Conservation (phyloP, 2,113 vertebrate genomes). For the Vidua macroura region DNA sequence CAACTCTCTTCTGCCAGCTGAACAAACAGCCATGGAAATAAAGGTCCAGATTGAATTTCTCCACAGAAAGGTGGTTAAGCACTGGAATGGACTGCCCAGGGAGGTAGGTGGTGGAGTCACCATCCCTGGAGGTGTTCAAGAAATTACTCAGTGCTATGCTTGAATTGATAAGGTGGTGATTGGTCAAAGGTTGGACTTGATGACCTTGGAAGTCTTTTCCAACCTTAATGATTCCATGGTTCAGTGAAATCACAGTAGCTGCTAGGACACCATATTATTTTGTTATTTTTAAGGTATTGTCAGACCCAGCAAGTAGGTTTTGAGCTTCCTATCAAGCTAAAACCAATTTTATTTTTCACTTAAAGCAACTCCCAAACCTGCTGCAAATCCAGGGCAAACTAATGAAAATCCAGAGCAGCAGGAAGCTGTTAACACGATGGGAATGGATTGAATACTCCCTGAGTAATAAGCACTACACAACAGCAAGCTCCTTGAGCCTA, state of each 20-base stretch:
- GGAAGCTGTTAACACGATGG: not conserved
- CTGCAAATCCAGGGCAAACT: not conserved
- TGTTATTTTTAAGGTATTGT: not conserved
- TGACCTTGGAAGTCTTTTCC: not conserved
- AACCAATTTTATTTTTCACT: not conserved
- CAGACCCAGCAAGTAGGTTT: not conserved
- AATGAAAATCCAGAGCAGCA: not conserved
- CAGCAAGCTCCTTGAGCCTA: not conserved
- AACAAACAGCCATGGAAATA: not conserved
- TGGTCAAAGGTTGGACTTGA: not conserved
- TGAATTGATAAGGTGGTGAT: not conserved
- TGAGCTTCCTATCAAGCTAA: not conserved
- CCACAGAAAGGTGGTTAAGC: not conserved
- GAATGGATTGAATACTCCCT: not conserved
- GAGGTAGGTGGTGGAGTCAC: not conserved
- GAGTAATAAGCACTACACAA: not conserved
- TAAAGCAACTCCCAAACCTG: not conserved
- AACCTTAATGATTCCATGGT: not conserved
- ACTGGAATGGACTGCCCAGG: not conserved
- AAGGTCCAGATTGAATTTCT: not conserved
- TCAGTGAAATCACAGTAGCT: not conserved
- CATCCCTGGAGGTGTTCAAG: not conserved
- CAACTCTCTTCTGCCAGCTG: not conserved
- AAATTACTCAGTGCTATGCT: not conserved
- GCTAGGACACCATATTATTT: not conserved